phyloP scores from a whole-genome alignment of 2,888 invertebrate genomes.

The Drosophila algonquin region DNA sequence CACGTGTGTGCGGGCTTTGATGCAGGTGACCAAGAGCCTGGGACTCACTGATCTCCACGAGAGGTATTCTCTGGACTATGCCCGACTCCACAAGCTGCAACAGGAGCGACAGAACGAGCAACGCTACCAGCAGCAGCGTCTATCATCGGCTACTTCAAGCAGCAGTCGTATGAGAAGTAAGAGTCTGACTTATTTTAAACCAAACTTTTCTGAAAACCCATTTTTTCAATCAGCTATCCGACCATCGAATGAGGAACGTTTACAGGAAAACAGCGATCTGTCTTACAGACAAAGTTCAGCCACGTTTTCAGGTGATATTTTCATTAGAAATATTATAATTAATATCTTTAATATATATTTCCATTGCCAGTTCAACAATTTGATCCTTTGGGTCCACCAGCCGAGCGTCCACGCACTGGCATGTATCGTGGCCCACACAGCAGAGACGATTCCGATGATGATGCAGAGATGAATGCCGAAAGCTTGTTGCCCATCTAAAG shows the following conservation, averaged over 20 bases:
- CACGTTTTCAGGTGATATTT: constrained; percentile 45
- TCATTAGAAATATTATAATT: not conserved
- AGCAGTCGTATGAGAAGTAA: constrained; percentile 67
- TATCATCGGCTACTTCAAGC: constrained; percentile 73
- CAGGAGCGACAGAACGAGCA: constrained; percentile 79
- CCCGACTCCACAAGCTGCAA: constrained; percentile 86
- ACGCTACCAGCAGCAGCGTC: constrained; percentile 76
- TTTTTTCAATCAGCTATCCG: constrained; percentile 48
- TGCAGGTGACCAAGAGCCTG: constrained; percentile 85
- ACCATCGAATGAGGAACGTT: constrained; percentile 65
- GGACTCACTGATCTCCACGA: constrained; percentile 93
- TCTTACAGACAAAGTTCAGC: constrained; percentile 46
- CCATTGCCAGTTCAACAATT: constrained; percentile 67
- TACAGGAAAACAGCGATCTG: constrained; percentile 53
- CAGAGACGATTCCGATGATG: constrained; percentile 83
- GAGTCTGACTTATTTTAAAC: not conserved
- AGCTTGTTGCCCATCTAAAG: constrained; percentile 82
- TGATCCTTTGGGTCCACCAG: constrained; percentile 83
- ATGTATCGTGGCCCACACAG: constrained; percentile 71
- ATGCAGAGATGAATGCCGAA: constrained; percentile 82
- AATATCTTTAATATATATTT: not conserved
- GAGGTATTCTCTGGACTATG: constrained; percentile 92
- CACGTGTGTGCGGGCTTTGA: constrained; percentile 91
- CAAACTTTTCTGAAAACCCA: not conserved
- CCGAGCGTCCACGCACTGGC: constrained; percentile 83